Evolutionary conservation across 35 echinoderm and acorn worm genomes (phyloP), one percentile per base, ranked within the genome.

Genomic region (Nesometra sesokonis): DNA sequence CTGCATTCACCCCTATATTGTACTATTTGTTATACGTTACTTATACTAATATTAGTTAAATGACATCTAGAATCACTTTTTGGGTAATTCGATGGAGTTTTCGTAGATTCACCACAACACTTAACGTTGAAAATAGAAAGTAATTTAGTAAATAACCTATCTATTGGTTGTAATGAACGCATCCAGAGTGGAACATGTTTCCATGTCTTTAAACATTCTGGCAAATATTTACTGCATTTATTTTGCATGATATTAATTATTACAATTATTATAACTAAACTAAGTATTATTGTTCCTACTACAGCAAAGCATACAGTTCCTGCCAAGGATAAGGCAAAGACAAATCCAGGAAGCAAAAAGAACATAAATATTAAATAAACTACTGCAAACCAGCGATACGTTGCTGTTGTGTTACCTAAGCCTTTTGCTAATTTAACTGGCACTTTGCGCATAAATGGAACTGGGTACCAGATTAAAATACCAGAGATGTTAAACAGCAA

Each of bases 341-440:
- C 85, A 0, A 81, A 33, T 4, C 88, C 47, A 7, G 95, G 95
- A 13, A 98, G 37, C 3, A 88, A 21, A 81, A 94, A 94, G 79
- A 98, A 98, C 87, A 93, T 90, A 33, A 94, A 23, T 67, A 98
- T 78, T 30, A 98, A 78, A 80, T 98, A 98, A 76, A 98, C 83
- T 43, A 98, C 82, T 17, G 95, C 92, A 82, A 98, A 94, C 92
- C 95, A 98, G 11, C 92, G 89, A 88, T 98, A 98, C 80, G 90
- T 90, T 17, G 95, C 95, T 32, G 95, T 98, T 34, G 92, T 98
- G 90, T 98, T 98, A 29, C 95, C 95, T 11, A 92, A 80, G 36
- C 77, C 77, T 80, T 93, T 93, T n/a, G 95, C 92, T 33, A 94
- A 30, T 8, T 88, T 82, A 78, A 98, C 84, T 11, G 95, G 95